Base-by-base conservation (phyloP, 2,113 vertebrate species). In the Rhinogobius similis region DNA sequence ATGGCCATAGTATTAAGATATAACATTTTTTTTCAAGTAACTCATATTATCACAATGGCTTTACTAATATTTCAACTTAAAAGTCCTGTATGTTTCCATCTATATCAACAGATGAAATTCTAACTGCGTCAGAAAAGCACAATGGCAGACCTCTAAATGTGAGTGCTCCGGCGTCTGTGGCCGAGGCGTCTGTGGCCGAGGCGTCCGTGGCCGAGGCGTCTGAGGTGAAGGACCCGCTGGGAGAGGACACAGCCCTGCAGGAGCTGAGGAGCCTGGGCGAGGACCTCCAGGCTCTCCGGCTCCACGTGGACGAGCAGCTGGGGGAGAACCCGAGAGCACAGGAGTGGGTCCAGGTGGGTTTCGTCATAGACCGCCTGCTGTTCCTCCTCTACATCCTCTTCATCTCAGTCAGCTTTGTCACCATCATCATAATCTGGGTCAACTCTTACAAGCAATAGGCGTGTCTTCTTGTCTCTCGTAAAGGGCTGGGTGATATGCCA, bases 301-400 rank as follows among this genome's bases (percentile, higher is more conserved):
- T 63, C 4, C 71, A 86, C 59, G 68, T 91, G 78, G 91, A 91
- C 56, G 52, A 89, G 36, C 64, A 88, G 44, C 56, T 78, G 16
- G 68, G 55, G 0, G 50, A 41, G 7, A 83, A 27, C 36, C 16
- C 74, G 20, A 76, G 36, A 44, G 70, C 84, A 0, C 65, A 91
- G 55, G 91, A 91, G 3, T 94, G 93, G 93, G 73, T 87, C 20
- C 86, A 91, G 83, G 86, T 93, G 75, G 91, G 86, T 66, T 88
- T 87, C 71, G 78, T 93, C 84, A 83, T 93, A 50, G 92, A 93
- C 76, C 87, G 91, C 62, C 74, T 92, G 78, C 88, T 93, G 36
- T 93, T 93, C 48, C 68, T 69, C 76, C 10, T 90, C 73, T 93
- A 93, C 85, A 68, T 87, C 46, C 3, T 92, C 78, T 93, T 93